These are phyloP conservation scores for Eptatretus burgeri DNA, from an alignment of 2,113 vertebrate species.

Conservation along the genomic window DNA sequence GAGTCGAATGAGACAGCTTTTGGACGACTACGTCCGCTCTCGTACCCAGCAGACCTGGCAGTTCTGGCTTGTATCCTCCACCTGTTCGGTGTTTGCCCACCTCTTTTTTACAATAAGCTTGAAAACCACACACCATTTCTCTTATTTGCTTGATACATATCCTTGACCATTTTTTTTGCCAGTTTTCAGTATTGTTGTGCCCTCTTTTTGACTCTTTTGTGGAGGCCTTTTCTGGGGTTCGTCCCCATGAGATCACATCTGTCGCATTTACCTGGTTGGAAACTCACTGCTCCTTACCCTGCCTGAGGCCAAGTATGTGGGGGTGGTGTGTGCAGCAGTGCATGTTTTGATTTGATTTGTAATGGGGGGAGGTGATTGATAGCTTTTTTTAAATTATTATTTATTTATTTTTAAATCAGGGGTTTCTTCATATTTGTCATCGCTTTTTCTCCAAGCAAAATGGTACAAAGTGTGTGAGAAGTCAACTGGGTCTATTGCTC, in stretches of 20 bases:
- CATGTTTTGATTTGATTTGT: no score
- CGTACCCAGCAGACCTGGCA: slow-evolving; percentile 79
- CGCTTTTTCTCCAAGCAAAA: no score
- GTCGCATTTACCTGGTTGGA: slow-evolving; percentile 55
- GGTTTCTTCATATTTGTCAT: no score
- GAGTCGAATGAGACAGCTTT: slow-evolving; percentile 43
- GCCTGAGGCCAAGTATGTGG: slow-evolving; percentile 58
- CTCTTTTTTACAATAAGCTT: neutral
- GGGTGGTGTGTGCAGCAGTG: no score
- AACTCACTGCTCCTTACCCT: slow-evolving; percentile 45
- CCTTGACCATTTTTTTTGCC: slow-evolving; percentile 21
- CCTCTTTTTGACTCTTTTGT: slow-evolving; percentile 84
- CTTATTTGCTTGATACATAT: neutral
- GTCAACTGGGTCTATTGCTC: no score
- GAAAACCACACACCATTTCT: neutral
- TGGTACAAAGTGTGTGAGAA: no score
- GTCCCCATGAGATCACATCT: slow-evolving; percentile 38
- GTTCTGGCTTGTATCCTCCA: slow-evolving; percentile 95
- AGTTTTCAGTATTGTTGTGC: slow-evolving; percentile 87
- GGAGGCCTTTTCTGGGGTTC: slow-evolving; percentile 43
- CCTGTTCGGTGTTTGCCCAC: neutral
- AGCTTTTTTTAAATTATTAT: no score
- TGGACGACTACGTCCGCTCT: slow-evolving; percentile 54
- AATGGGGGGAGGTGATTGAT: no score
- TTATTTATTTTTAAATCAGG: no score